These are phyloP conservation scores for Achlya flavicornis DNA, from an alignment of 2,888 invertebrate species.

Conservation along the genomic window DNA sequence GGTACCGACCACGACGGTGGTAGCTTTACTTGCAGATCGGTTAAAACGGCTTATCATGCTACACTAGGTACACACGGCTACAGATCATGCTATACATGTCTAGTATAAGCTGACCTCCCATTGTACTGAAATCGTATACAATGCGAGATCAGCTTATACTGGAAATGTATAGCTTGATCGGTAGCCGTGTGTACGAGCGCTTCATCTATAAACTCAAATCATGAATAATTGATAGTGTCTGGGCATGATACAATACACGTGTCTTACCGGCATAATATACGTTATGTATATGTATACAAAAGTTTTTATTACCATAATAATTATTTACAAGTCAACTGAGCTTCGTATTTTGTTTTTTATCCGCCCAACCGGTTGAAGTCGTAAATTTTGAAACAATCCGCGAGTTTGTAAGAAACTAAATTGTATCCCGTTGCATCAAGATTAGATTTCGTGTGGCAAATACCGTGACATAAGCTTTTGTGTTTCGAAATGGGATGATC, in stretches of 20 bases:
- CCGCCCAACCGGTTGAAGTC: neutral
- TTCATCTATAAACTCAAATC: too few relatives aligned
- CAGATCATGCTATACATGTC: too few relatives aligned
- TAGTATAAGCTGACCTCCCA: too few relatives aligned
- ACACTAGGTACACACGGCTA: too few relatives aligned
- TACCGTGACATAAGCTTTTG: conserved; percentile 20
- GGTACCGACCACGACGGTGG: too few relatives aligned
- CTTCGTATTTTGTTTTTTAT: neutral
- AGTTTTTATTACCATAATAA: neutral
- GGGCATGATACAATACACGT: neutral
- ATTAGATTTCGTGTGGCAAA: conserved; percentile 15
- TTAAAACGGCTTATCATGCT: too few relatives aligned
- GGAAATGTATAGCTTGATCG: too few relatives aligned
- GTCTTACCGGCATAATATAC: neutral
- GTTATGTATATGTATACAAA: neutral
- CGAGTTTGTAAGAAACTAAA: neutral
- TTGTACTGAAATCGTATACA: too few relatives aligned
- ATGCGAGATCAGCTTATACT: too few relatives aligned
- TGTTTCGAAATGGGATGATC: conserved; percentile 18
- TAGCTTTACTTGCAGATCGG: too few relatives aligned
- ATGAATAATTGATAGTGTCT: neutral
- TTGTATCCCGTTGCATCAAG: conserved; percentile 5
- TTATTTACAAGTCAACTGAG: conserved; percentile 8
- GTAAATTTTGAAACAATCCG: conserved; percentile 6
- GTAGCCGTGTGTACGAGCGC: too few relatives aligned